Percentiles rank a stretch among this genome's conserved stretches.
phyloP scores from a whole-genome alignment of 1,140 invertebrate species.

The Lasioglossum albipes region DNA sequence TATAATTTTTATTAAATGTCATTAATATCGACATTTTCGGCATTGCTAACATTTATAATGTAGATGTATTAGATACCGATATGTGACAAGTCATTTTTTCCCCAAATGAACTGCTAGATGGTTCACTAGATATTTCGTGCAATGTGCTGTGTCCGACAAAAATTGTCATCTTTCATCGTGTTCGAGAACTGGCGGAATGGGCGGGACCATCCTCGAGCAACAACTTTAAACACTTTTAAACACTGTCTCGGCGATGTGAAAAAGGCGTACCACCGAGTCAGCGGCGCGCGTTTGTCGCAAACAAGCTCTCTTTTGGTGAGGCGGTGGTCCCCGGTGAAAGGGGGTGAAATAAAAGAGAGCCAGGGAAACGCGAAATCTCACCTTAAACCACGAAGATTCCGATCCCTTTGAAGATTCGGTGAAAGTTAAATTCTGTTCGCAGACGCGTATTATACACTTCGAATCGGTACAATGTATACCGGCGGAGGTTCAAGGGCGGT shows the following conservation, averaged over 20 bases:
- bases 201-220: slow-evolving; percentile 19
- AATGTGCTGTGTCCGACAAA: no score
- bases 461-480: slow-evolving; percentile 48
- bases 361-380: slow-evolving; percentile 55
- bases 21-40: no score
- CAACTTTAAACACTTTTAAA: slow-evolving; percentile 46
- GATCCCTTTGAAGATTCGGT: slow-evolving; percentile 54
- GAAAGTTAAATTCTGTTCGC: slow-evolving; percentile 62
- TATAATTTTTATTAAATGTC: no score
- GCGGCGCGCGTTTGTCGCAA: slow-evolving; percentile 57
- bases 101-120: no score
- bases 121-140: no score
- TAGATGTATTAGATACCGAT: no score
- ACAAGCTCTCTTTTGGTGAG: slow-evolving; percentile 48
- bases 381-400: slow-evolving; percentile 57
- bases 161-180: not conserved
- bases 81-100: no score
- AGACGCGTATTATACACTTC: slow-evolving; percentile 23
- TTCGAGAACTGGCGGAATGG: not conserved
- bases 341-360: not conserved
- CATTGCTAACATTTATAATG: no score
- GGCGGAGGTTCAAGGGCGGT: slow-evolving; percentile 53
- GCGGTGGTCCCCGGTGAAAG: not conserved
- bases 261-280: slow-evolving; percentile 42
- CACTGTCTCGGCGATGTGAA: slow-evolving; percentile 29